Base-by-base conservation (phyloP, 2,797 vertebrate species). In the Pterois miles region DNA sequence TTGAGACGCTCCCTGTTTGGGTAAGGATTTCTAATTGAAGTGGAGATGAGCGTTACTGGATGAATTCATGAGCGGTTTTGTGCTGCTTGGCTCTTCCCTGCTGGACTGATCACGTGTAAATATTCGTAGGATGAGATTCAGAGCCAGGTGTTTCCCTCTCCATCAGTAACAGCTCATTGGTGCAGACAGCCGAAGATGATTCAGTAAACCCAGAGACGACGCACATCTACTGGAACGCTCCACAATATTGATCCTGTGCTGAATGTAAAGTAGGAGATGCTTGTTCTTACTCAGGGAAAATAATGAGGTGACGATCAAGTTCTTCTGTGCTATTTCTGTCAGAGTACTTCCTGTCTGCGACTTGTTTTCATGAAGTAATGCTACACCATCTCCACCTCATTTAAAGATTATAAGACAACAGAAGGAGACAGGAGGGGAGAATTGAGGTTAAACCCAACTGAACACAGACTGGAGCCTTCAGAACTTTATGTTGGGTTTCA, bases 11-110 rank as follows among this genome's bases (percentile, higher is more conserved):
- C 13, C 5, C 48, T 5, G 48, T 66, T 20, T 20, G 18, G 46
- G 18, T 48, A n/a, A 48, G 8, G 9, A 18, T 48, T 48, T 48
- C 46, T 48, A 48, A 48, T 48, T 48, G 40, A 43, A 43, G 8
- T 9, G 50, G 22, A 53, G 62, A 88, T 86, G 69, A 43, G 33
- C 69, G 71, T 57, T 43, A 20, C 48, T 76, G 75, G 82, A 81
- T 78, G 77, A 80, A n/a, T n/a, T n/a, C n/a, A n/a, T n/a, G 40
- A 50, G 63, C 66, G 82, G 66, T 68, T 84, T 43, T 59, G 68
- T 75, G 66, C 71, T 10, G 81, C 81, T 59, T 22, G 83, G 71
- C 33, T 84, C 77, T 64, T 77, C 40, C 59, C 50, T 72, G 76
- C 10, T 43, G 48, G 34, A 56, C 69, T 59, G 76, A 48, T 83